These are phyloP conservation scores for human DNA, from an alignment of 2,113 vertebrate species.

Conservation along the genomic window GRCh38 chr3:169670501-169671000, in stretches of 20 bases:
- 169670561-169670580: not conserved
- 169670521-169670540: not conserved
- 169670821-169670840: not conserved
- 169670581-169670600: not conserved
- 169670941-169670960: not conserved
- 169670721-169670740: not conserved
- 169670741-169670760: not conserved
- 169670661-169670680: slow-evolving; percentile 32
- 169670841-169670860: not conserved
- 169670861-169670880: not conserved
- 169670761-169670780: no score
- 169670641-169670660: not conserved
- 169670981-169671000: no score
- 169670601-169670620: not conserved
- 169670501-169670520: not conserved
- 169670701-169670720: slow-evolving; percentile 1
- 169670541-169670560: not conserved
- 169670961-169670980: no score
- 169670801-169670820: not conserved
- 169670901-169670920: not conserved
- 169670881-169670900: not conserved
- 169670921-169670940: not conserved
- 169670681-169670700: not conserved
- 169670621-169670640: not conserved
- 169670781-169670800: not conserved